Evolutionary conservation across 2,888 invertebrate species (phyloP), one percentile per base, ranked within the genome.

Genomic region (Athalia rosae): DNA sequence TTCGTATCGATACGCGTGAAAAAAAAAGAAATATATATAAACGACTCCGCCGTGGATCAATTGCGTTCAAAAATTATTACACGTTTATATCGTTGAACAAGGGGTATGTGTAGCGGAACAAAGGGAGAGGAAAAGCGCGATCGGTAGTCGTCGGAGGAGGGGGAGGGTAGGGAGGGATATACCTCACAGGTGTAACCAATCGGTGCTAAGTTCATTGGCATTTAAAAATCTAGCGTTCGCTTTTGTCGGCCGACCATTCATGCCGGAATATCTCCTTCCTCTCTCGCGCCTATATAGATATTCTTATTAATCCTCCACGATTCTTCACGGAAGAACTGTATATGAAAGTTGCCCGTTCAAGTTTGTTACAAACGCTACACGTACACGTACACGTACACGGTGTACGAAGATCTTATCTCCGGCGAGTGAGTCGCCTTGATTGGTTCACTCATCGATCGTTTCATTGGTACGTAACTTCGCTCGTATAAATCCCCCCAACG

Each of bases 181-280:
- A 7, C 28, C 28, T 28, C 28, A 28, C 28, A 28, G 28, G 28
- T 28, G 28, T 28, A 0, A 43, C 66, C 64, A 63, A 53, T 64
- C 56, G 56, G 13, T 67, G 11, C 11, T 8, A 47, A 61, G 77
- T 77, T 77, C 77, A 61, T 77, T 59, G 77, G 67, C 77, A 77
- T 67, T 77, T 77, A 67, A 67, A 74, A 77, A 67, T 67, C 67
- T 67, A 67, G 59, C 67, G 62, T 50, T 67, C 59, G 59, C 67
- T 77, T 77, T 77, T 77, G 45, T 77, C 67, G 50, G 66, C 41
- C 47, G 48, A 77, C 77, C 77, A 77, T 77, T 77, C 77, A 77
- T 77, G 77, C 67, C 76, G 28, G 61, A 47, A 56, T 66, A 15
- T 76, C 45, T 48, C 58, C 50, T 59, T 45, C 43, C 66, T 76